These are phyloP conservation scores for Procambarus clarkii DNA, from an alignment of 1,140 invertebrate genomes.

Conservation along the genomic window DNA sequence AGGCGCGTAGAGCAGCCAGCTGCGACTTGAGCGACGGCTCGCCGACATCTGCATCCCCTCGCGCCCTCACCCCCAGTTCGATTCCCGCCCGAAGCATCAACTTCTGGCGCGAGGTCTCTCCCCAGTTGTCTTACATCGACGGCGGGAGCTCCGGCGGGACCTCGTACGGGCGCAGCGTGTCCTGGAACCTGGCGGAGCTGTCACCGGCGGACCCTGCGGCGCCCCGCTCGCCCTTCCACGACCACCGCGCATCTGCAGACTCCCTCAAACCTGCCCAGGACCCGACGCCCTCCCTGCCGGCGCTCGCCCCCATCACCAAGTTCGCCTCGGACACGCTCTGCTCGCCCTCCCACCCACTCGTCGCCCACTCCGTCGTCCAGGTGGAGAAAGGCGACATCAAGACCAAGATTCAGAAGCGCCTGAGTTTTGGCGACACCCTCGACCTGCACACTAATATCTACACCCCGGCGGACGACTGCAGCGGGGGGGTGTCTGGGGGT, in stretches of 20 bases:
- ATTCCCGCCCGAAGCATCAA: slow-evolving; percentile 53
- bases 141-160: slow-evolving; percentile 58
- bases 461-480: slow-evolving; percentile 72
- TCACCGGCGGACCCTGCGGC: slow-evolving; percentile 36
- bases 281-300: slow-evolving; percentile 18
- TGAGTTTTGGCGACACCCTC: slow-evolving; percentile 68
- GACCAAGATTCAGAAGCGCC: slow-evolving; percentile 69
- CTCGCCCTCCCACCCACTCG: slow-evolving; percentile 35
- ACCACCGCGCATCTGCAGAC: slow-evolving; percentile 45
- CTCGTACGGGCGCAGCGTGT: slow-evolving; percentile 58
- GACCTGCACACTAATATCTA: slow-evolving; percentile 68
- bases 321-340: slow-evolving; percentile 51
- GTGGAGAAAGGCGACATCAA: slow-evolving; percentile 65
- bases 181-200: slow-evolving; percentile 63
- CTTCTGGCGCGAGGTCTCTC: slow-evolving; percentile 74
- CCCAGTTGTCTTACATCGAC: slow-evolving; percentile 75
- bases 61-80: slow-evolving; percentile 54
- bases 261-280: slow-evolving; percentile 42
- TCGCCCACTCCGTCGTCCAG: slow-evolving; percentile 55
- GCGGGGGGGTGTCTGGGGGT: slow-evolving; percentile 73
- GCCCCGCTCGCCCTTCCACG: slow-evolving; percentile 40
- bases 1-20: slow-evolving; percentile 58
- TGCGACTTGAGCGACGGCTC: slow-evolving; percentile 57
- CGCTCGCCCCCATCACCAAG: slow-evolving; percentile 53
- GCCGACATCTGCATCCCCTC: slow-evolving; percentile 46